Conservation (phyloP, 35 echinoderm and acorn worm genomes). For the Holothuria glaberrima region DNA sequence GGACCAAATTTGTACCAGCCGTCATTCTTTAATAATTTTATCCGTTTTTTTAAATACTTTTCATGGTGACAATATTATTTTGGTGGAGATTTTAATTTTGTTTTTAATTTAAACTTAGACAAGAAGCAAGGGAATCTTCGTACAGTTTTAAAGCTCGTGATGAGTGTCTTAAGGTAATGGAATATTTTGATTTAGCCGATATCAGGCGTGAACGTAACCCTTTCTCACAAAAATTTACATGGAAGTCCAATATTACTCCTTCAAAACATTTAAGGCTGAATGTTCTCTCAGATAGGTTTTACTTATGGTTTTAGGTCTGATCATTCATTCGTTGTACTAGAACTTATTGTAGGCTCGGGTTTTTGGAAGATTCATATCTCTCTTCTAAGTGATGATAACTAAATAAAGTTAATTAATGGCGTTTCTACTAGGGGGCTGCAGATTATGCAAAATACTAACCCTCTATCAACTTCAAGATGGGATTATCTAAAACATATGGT, state of each 20-base stretch:
- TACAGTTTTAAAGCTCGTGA: constrained; percentile 10
- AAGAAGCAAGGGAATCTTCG: neutral
- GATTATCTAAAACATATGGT: constrained; percentile 8
- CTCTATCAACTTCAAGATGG: neutral
- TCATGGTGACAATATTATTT: neutral
- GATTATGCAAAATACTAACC: neutral
- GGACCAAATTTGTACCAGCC: neutral
- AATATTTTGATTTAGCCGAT: neutral
- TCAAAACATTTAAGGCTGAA: neutral
- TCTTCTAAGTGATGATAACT: neutral
- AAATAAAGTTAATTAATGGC: neutral
- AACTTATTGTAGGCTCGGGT: neutral
- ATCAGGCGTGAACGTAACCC: neutral
- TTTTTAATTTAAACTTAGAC: neutral
- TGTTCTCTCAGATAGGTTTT: constrained; percentile 13
- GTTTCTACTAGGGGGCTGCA: neutral
- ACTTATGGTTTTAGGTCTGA: neutral
- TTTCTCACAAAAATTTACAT: neutral
- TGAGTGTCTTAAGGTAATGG: neutral
- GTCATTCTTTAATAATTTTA: neutral
- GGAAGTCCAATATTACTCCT: neutral
- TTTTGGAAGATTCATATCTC: constrained; percentile 5
- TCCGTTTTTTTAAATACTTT: neutral
- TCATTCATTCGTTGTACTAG: neutral
- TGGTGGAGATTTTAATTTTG: constrained; percentile 9